phyloP scores from a whole-genome alignment of 2,113 vertebrate genomes.

The Cheilinus undulatus region DNA sequence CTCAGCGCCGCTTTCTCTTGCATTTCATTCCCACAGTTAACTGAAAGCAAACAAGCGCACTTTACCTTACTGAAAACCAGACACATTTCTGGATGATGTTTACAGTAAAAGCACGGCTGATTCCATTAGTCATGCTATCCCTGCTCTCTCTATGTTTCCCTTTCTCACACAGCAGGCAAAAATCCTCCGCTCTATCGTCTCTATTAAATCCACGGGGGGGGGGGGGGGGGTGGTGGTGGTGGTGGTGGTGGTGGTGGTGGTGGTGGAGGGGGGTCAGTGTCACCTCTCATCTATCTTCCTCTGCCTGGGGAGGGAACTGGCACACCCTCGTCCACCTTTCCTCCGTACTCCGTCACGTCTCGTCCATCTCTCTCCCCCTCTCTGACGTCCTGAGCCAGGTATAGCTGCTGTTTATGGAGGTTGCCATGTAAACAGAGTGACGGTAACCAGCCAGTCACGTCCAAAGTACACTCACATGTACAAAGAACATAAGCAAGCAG shows the following conservation, averaged over 20 bases:
- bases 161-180: conserved; percentile 13
- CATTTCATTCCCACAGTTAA: neutral
- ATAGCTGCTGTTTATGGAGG: conserved; percentile 60
- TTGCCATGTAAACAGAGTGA: conserved; percentile 69
- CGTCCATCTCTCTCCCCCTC: conserved; percentile 7
- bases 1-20: neutral
- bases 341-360: neutral
- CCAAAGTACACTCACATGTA: conserved; percentile 52
- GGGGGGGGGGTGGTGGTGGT: no score
- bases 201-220: conserved; percentile 12
- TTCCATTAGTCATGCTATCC: conserved; percentile 47
- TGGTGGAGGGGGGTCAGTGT: neutral
- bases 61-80: conserved; percentile 2
- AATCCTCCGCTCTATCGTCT: conserved; percentile 35
- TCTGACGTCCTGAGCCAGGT: conserved; percentile 45
- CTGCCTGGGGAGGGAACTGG: conserved; percentile 4
- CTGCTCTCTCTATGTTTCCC: conserved; percentile 18
- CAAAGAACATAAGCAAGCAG: conserved; percentile 20
- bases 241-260: no score
- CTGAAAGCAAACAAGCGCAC: neutral
- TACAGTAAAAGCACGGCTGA: conserved; percentile 25
- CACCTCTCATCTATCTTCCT: neutral
- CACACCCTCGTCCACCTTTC: conserved; percentile 34
- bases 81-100: conserved; percentile 24
- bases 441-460: conserved; percentile 42